phyloP scores from a whole-genome alignment of 2,888 invertebrate species.

The Cataglyphis altisquamis region DNA sequence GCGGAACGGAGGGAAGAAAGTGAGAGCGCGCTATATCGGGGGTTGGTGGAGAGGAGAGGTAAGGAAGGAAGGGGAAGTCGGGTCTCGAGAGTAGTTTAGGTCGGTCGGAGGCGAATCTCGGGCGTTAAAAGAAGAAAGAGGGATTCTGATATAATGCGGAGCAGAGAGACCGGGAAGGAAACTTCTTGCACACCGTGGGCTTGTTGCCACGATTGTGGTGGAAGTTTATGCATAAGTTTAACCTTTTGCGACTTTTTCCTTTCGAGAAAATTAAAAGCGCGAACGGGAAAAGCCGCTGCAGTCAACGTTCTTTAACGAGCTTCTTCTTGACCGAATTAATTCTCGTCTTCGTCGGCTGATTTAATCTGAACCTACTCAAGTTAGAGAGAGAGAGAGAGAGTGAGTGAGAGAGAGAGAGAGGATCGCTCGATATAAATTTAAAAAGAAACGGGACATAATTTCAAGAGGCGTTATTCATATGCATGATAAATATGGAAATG shows the following conservation, averaged over 20 bases:
- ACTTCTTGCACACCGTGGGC: conserved; percentile 4
- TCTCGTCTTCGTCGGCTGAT: conserved; percentile 17
- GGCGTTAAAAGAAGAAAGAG: neutral
- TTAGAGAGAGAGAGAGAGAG: too few relatives aligned
- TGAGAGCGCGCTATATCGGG: conserved; percentile 1
- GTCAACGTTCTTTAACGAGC: conserved; percentile 36
- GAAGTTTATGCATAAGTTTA: conserved; percentile 43
- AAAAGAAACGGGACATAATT: neutral
- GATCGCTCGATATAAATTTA: neutral
- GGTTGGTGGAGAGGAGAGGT: rapidly evolving
- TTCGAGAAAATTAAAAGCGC: conserved; percentile 26
- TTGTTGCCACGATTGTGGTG: conserved; percentile 10
- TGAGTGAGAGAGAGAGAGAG: too few relatives aligned
- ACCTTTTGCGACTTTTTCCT: conserved; percentile 1
- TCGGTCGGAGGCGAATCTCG: conserved; percentile 29
- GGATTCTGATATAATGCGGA: neutral
- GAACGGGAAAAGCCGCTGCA: neutral
- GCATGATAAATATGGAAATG: conserved; percentile 24
- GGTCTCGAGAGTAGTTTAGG: conserved; percentile 5
- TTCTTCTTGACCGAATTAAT: conserved; percentile 42
- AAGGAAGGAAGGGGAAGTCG: neutral
- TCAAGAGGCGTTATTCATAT: neutral
- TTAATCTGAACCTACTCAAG: conserved; percentile 9
- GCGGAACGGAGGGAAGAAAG: conserved; percentile 28
- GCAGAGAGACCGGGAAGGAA: neutral